Evolutionary conservation across 2,888 invertebrate species (phyloP), one percentile per base, ranked within the genome.

Genomic region (Drosophila neutralis): DNA sequence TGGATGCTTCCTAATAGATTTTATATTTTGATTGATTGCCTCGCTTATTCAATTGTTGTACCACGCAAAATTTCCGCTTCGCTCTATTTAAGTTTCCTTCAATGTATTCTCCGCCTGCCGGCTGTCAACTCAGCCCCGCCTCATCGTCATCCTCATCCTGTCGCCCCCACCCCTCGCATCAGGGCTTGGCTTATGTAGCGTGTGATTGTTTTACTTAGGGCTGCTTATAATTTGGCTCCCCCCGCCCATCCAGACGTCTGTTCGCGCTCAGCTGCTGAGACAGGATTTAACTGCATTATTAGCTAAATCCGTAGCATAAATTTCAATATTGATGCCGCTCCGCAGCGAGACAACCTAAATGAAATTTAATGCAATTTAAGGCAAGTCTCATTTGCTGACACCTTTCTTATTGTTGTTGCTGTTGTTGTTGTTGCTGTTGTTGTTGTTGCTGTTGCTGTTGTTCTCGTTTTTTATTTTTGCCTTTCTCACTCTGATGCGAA

Each of bases 21-120:
- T 87, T 89, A 89, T 90, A 89, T 87, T 87, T 87, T 87, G 87
- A 87, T 87, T 87, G 87, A 87, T 87, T 87, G 89, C 87, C 89
- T 90, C 77, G 90, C 87, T 90, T 89, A 90, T 90, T 87, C 90
- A 87, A 87, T 87, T 87, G 87, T 79, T 87, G 73, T 70, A 27
- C 49, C 51, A 62, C 42, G 51, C 48, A 38, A 7, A 27, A 27
- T 31, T 24, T 18, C 36, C n/a, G 36, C 48, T 36, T 8, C 36
- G 21, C 45, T 45, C 40, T 60, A 36, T 59, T 36, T 58, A 24
- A 48, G 52, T 64, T 52, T 56, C 65, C 62, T 48, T 10, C 36
- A 54, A 38, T 24, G 59, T 18, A n/a, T 8, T 45, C 48, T 18
- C 53, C 24, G 36, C 38, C 45, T 52, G 33, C 49, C 35, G 56